phyloP scores from a whole-genome alignment of 2,888 invertebrate species.

The Watsonalla binaria region DNA sequence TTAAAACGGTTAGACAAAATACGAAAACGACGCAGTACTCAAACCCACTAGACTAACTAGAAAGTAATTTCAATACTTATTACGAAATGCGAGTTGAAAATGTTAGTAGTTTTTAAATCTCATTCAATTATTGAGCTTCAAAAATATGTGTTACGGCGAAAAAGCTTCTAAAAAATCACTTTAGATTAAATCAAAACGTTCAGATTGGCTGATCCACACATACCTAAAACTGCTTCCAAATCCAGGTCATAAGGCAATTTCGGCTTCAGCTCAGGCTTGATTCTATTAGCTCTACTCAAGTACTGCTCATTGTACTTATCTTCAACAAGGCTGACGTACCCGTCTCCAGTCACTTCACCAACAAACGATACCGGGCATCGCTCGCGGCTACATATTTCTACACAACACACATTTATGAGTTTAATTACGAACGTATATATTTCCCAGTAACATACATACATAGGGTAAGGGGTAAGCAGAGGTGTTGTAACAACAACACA shows the following conservation, averaged over 20 bases:
- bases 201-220: slow-evolving; percentile 14
- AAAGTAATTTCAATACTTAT: too few species aligned
- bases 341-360: slow-evolving; percentile 93
- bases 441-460: too few species aligned
- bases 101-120: background rate
- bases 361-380: slow-evolving; percentile 96
- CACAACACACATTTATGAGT: slow-evolving; percentile 7
- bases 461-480: too few species aligned
- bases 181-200: too few species aligned
- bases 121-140: slow-evolving; percentile 5
- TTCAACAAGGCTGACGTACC: slow-evolving; percentile 85
- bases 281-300: slow-evolving; percentile 50
- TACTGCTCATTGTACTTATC: slow-evolving; percentile 69
- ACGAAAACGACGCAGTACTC: too few species aligned
- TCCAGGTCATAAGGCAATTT: slow-evolving; percentile 91
- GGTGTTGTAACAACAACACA: too few species aligned
- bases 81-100: too few species aligned
- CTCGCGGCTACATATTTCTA: slow-evolving; percentile 89
- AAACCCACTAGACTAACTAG: too few species aligned
- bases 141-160: too few species aligned
- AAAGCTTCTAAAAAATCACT: too few species aligned
- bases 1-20: too few species aligned
- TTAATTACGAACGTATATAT: too few species aligned
- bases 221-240: slow-evolving; percentile 91
- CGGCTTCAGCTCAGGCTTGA: slow-evolving; percentile 50